A percentile compares a stretch with the other conserved stretches of the same genome.
Evolutionary conservation across 2,888 invertebrate species (phyloP).

Genomic region (Blastobasis adustella): DNA sequence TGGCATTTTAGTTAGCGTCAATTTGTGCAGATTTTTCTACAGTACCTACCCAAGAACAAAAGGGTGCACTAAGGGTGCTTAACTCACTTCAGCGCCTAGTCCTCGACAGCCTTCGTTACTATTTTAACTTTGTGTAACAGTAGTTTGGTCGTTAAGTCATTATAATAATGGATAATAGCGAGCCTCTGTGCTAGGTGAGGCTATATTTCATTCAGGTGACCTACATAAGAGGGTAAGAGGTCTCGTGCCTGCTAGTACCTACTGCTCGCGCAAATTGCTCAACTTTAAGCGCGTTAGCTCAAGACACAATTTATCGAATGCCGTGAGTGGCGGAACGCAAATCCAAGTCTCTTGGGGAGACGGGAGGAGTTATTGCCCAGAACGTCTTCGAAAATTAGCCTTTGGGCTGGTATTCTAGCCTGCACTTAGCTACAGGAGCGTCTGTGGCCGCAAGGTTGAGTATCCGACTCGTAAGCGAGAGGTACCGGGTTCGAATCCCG

Average conservation of each 20-base stretch:
- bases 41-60: too few relatives aligned
- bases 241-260: conserved; percentile 6
- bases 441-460: too few relatives aligned
- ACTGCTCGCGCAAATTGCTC: conserved; percentile 29
- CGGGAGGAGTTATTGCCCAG: conserved; percentile 24
- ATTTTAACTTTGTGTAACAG: too few relatives aligned
- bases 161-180: conserved; percentile 22
- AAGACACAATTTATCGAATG: conserved; percentile 35
- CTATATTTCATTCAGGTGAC: conserved; percentile 19
- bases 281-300: conserved; percentile 33
- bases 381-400: conserved; percentile 20
- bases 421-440: too few relatives aligned
- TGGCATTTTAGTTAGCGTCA: too few relatives aligned
- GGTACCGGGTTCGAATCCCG: too few relatives aligned
- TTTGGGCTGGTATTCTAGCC: too few relatives aligned
- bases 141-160: conserved; percentile 13
- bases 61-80: too few relatives aligned
- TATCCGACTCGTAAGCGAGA: too few relatives aligned
- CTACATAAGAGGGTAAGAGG: conserved; percentile 20
- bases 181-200: conserved; percentile 11
- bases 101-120: too few relatives aligned
- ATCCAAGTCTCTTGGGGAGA: conserved; percentile 28
- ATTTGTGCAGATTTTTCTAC: too few relatives aligned
- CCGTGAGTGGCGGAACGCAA: conserved; percentile 28
- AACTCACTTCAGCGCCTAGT: too few relatives aligned